Evolutionary conservation across 2,888 invertebrate species (phyloP).

Genomic region (Aporophyla nigra): DNA sequence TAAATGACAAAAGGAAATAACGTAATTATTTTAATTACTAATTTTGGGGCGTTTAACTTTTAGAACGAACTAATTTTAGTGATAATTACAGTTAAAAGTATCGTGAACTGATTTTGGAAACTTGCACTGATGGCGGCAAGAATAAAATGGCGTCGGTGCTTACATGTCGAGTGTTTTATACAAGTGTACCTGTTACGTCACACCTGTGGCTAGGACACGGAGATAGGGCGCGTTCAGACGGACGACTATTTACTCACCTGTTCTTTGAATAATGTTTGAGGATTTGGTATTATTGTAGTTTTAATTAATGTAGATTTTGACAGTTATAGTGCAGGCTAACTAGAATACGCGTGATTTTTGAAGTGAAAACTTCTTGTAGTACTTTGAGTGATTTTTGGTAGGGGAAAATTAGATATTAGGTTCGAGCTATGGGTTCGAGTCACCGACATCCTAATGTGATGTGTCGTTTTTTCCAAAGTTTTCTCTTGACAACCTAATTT

Average conservation of each 20-base stretch:
- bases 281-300: background rate
- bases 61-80: conserved; percentile 59
- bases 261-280: background rate
- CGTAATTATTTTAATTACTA: conserved; percentile 63
- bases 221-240: conserved; percentile 71
- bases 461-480: no score
- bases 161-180: conserved; percentile 85
- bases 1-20: conserved; percentile 25
- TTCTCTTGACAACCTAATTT: background rate
- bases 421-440: no score
- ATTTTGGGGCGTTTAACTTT: conserved; percentile 54
- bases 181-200: conserved; percentile 88
- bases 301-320: background rate
- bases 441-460: no score
- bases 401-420: no score
- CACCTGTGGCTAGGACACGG: conserved; percentile 81
- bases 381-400: no score
- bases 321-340: background rate
- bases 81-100: conserved; percentile 59
- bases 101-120: conserved; percentile 65
- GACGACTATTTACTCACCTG: background rate
- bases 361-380: no score
- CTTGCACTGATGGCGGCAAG: conserved; percentile 64
- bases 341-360: background rate
- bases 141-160: conserved; percentile 84